Base-by-base conservation (phyloP, 2,888 invertebrate genomes). In the Eugnorisma glareosa region DNA sequence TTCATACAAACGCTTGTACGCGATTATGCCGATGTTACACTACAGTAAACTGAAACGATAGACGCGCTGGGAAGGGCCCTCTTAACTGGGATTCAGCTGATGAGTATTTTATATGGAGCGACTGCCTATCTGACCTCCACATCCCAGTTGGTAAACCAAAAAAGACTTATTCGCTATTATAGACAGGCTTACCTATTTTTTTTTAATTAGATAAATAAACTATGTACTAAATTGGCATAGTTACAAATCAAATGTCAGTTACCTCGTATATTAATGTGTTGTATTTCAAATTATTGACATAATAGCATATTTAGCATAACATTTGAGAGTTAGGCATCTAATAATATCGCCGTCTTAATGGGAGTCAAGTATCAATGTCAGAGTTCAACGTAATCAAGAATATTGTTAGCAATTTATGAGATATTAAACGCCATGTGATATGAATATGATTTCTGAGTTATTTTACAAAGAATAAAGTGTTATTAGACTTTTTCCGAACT, bases 281-380 rank as follows among this genome's bases (percentile, higher is more conserved):
- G 8, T 81, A 67, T 77, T 79, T 74, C 37, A 75, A 79, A 68
- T 72, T 35, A 71, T 72, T 79, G 77, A 64, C 67, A 43, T 75
- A 81, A 40, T 77, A 68, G 37, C 54, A 48, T 80, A 80, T 79
- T 85, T 77, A 86, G 59, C 69, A 79, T 83, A 77, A 66, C 31
- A 73, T 87, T 79, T 66, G 64, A 73, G 37, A 75, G 28, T 37
- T 78, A 45, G 63, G 45, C 66, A 73, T 75, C 70, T 74, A 67
- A 35, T 72, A 59, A 76, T 74, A 73, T 40, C 59, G 54, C 54
- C 57, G 18, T 51, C 37, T 40, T 75, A 75, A 82, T 74, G 67
- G 63, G 67, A 77, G 85, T 85, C 82, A 84, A 85, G 72, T 84
- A 72, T 67, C 82, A 84, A 73, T 75, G 86, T 82, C 86, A 82